Base-by-base conservation (phyloP, 2,113 vertebrate species). In the Myotis davidii region DNA sequence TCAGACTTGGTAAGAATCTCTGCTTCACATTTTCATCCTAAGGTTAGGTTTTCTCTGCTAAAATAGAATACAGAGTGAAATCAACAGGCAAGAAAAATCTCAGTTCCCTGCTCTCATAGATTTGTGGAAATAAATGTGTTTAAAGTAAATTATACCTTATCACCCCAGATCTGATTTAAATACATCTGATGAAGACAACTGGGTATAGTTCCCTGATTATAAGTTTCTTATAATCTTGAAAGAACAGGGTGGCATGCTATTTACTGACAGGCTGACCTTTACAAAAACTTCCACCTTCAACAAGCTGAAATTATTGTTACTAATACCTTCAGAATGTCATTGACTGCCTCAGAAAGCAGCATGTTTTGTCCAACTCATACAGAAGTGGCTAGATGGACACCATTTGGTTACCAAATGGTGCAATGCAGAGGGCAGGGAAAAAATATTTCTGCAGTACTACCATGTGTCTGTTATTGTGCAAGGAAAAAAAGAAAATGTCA, bases 201-300 rank as follows among this genome's bases (percentile, higher is more conserved):
- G 59, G 18, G 9, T 54, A 81, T 17, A 96, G 70, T 72, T 90
- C 93, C 48, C 39, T n/a, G 87, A 17, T 87, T 25, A 91, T 54
- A 85, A 25, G 5, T 37, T 94, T 93, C 37, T 87, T 72, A 76
- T 64, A 82, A 90, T 84, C 48, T 83, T 85, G 12, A 94, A 97
- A 83, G 50, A 64, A 90, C 10, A 87, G 27, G n/a, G 45, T 64
- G 6, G 32, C 48, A 94, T 37, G 42, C 73, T 93, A 91, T 69
- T 95, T 94, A 87, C 67, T 92, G 92, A 95, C 39, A 92, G 37
- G 39, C 16, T 96, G 82, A 84, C 37, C 85, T 94, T 97, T 92
- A 92, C 72, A 90, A 96, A 59, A 95, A 93, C 42, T 42, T 76
- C 23, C 20, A 95, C 52, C 61, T 90, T 82, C 72, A 92, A 88